Evolutionary conservation across 2,888 invertebrate genomes (phyloP).

Genomic region (Theodoxus fluviatilis): DNA sequence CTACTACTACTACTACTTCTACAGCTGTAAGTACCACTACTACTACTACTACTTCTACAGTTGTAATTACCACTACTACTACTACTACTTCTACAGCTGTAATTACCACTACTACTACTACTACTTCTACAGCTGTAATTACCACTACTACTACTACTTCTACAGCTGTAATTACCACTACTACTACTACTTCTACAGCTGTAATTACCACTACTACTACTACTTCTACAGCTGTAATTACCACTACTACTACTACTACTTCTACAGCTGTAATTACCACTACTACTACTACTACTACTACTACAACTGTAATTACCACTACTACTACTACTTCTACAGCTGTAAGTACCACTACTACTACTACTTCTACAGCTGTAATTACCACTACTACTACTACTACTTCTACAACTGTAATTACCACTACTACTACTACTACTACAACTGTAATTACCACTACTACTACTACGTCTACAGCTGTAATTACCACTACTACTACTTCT

Average conservation of each 20-base stretch:
- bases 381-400: not conserved
- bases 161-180: not conserved
- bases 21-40: not conserved
- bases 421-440: no score
- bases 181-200: not conserved
- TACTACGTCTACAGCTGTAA: no score
- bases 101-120: not conserved
- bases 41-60: not conserved
- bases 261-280: not conserved
- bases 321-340: not conserved
- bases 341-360: not conserved
- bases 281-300: conserved; percentile 2
- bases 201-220: not conserved
- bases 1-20: not conserved
- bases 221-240: not conserved
- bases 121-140: not conserved
- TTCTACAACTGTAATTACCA: no score
- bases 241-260: not conserved
- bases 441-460: no score
- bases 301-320: not conserved
- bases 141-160: not conserved
- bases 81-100: not conserved
- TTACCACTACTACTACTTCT: no score
- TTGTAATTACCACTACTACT: not conserved
- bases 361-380: not conserved